Base-by-base conservation (phyloP, 2,888 invertebrate genomes). In the Lithosia quadra region DNA sequence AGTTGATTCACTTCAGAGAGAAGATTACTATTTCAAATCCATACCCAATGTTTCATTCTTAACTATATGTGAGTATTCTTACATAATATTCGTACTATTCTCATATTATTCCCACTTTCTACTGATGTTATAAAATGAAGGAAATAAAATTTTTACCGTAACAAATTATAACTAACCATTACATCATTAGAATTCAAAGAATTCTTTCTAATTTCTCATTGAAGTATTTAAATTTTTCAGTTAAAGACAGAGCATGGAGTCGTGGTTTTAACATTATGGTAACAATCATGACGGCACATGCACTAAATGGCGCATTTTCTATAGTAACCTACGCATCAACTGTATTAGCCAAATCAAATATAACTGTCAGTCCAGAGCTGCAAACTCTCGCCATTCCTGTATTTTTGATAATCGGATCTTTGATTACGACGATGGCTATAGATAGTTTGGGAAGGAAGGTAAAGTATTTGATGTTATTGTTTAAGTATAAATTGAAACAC, bases 1-100 rank as follows among this genome's bases (percentile, higher is more conserved):
- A 82, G 73, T 91, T 9, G 78, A 87, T n/a, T 63, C 57, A 1
- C 86, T 92, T 75, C 85, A 76, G 67, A 81, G 77, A 36, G 87
- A 90, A 67, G 88, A 90, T 36, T 81, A 82, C 3, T 83, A 84
- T 69, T 90, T 84, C 74, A 89, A 86, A 74, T 84, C 89, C 0
- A 71, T 91, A 63, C 90, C 91, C 0, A 74, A 83, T n/a, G 74
- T 91, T 28, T 87, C 88, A 2, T 84, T 88, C 53, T 33, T 81
- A 15, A 84, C 78, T 13, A 89, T 91, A 64, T 82, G 92, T 91
- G 78, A 88, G 89, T 85, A 74, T 60, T 69, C 13, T 24, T 56
- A 22, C 55, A 56, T 21, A 22, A 11, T 7, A n/a, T n/a, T 49
- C 18, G 1, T 9, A 1, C 13, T 18, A n/a, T 8, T 15, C 49